Evolutionary conservation across 2,797 vertebrate species (phyloP), one percentile per base, ranked within the genome.

Genomic region (Coregonus ussuriensis): DNA sequence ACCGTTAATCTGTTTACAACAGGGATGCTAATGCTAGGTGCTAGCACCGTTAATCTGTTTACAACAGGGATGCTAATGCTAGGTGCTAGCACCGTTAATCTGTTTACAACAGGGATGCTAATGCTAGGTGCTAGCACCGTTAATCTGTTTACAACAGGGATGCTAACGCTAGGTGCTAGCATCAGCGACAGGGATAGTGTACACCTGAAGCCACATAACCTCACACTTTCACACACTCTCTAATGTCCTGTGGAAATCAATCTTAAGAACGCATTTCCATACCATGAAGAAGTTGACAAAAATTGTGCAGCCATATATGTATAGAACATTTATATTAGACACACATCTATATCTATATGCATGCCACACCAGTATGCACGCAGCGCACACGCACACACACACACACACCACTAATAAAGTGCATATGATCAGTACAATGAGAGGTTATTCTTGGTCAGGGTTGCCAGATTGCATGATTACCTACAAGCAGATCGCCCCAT

Each of bases 271-370:
- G 25, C 0, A 13, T 33, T 37, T 35, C 21, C 56, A 56, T 56
- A 51, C 74, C 59, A 79, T 72, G 37, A 37, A 59, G 47, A 65
- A 47, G 41, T 47, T 47, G 1, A 9, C 41, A 47, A 9, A 47
- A 47, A 7, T 1, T 47, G 3, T 47, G 9, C 9, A 47, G 41
- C 41, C 41, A 11, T 47, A 41, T 41, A 41, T 7, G 41, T 7
- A 7, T 41, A 41, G 41, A 47, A 47, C 11, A 47, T 47, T 11
- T 47, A 47, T 47, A 11, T 29, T 11, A 74, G 25, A 59, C 53
- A 59, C 54, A 72, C 52, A 73, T 31, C 54, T 53, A 73, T 29
- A 74, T 53, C 54, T 47, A 47, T 47, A 13, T 47, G 41, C 41
- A 47, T 47, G 41, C 41, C 2, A 9, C 41, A 47, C 41, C 41